A percentile compares a stretch with the other conserved stretches of the same genome.
Evolutionary conservation across 2,113 vertebrate species (phyloP).

Genomic region (Gnathonemus longibarbis): DNA sequence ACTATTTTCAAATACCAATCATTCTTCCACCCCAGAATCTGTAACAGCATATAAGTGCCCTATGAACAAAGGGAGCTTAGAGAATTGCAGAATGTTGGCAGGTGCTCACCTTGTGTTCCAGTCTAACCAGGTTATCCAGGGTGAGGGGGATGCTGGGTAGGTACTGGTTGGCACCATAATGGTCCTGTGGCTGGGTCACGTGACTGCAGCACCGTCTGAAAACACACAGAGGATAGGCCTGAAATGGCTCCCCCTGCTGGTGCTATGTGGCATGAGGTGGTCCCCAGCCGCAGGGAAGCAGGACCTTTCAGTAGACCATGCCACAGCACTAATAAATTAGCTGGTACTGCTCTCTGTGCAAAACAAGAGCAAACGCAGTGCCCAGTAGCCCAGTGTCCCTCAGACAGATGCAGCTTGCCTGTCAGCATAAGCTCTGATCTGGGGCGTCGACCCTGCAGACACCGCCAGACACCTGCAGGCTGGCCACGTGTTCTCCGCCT

Average conservation of each 20-base stretch:
- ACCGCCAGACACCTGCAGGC: constrained; percentile 32
- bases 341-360: background rate
- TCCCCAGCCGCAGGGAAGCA: background rate
- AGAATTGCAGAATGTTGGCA: background rate
- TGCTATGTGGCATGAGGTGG: background rate
- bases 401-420: background rate
- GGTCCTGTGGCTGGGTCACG: background rate
- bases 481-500: constrained; percentile 55
- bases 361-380: background rate
- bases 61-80: background rate
- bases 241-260: background rate
- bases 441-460: constrained; percentile 44
- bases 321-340: background rate
- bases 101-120: background rate
- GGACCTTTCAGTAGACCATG: background rate
- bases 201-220: constrained; percentile 13
- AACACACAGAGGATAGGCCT: background rate
- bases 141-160: constrained; percentile 19
- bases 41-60: background rate
- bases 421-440: constrained; percentile 47
- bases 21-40: background rate
- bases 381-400: background rate
- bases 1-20: background rate
- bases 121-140: background rate
- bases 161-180: background rate